phyloP scores from a whole-genome alignment of 1,140 invertebrate species.

The Amphibalanus amphitrite region DNA sequence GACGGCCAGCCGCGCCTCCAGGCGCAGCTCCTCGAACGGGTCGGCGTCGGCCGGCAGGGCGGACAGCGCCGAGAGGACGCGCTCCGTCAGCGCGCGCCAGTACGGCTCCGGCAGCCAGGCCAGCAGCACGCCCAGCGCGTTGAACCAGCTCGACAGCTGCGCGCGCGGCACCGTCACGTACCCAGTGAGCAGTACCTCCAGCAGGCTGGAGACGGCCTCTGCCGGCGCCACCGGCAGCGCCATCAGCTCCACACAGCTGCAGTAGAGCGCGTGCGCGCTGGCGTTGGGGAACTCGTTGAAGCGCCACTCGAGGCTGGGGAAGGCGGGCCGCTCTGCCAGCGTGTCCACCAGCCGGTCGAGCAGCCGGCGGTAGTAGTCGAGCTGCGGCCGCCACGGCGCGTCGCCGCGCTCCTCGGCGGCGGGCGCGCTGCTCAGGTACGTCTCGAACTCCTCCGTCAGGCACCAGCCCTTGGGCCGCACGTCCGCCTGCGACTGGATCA shows the following conservation, averaged over 20 bases:
- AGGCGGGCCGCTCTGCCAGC: slow-evolving; percentile 33
- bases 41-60: slow-evolving; percentile 24
- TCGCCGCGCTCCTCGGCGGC: slow-evolving; percentile 21
- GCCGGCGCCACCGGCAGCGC: slow-evolving; percentile 63
- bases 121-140: slow-evolving; percentile 73
- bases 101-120: slow-evolving; percentile 71
- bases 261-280: slow-evolving; percentile 77
- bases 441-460: slow-evolving; percentile 65
- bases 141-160: slow-evolving; percentile 81
- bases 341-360: slow-evolving; percentile 68
- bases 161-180: slow-evolving; percentile 22
- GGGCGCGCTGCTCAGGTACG: slow-evolving; percentile 37
- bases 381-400: slow-evolving; percentile 62
- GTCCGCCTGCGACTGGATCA: slow-evolving; percentile 69
- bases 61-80: slow-evolving; percentile 54
- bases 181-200: slow-evolving; percentile 75
- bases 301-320: slow-evolving; percentile 79
- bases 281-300: slow-evolving; percentile 96
- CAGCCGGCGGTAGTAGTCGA: slow-evolving; percentile 73
- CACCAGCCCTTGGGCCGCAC: slow-evolving; percentile 68
- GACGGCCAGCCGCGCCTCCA: slow-evolving; percentile 13
- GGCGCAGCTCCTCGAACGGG: slow-evolving; percentile 16
- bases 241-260: slow-evolving; percentile 89
- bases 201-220: slow-evolving; percentile 54
- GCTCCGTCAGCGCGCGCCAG: slow-evolving; percentile 64